Base-by-base conservation (phyloP, 1,140 invertebrate species). In the Drosophila kanapiae region DNA sequence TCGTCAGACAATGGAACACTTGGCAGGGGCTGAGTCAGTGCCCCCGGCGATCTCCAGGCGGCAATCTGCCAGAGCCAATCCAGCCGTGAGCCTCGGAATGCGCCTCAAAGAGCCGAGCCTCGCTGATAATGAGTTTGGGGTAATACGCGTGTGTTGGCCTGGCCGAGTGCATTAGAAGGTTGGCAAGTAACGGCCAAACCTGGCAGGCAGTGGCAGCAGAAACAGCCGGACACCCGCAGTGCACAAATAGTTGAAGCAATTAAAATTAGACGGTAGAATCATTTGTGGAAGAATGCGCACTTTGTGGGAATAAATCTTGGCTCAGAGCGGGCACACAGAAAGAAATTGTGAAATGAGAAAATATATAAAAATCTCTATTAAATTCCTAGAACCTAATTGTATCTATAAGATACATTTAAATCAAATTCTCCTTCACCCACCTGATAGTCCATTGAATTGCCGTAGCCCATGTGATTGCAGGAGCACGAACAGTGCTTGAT, bases 381-480 rank as follows among this genome's bases (percentile, higher is more conserved):
- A 23, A 1, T 23, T 23, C 23, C 23, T 23, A 23, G 23, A 42
- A 16, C 2, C 29, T 31, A 9, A 23, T 18, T 10, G 16, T 23
- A 27, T 38, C 27, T 37, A 10, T 48, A 10, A 29, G 7, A 57
- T 56, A n/a, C 47, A 11, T 58, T 18, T 23, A 13, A 35, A 11
- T 10, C 6, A 18, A 54, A 35, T 27, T 8, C 4, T 45, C 4
- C 29, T 38, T 38, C 11, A 80, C 94, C 94, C 93, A 97, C 96
- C 96, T 97, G 96, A 94, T 97, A 97, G 94, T 97, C 96, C 95
- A 97, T 96, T 92, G 96, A 97, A 94, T 97, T 97, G 76, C 97
- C 97, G 93, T 97, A 97, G 92, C 97, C 97, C 96, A 97, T 97
- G 94, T 97, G 97, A 94, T 97, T 96, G 94, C 97, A 97, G 80